Evolutionary conservation across 2,888 invertebrate genomes (phyloP).

Genomic region (Drosophila rubida): DNA sequence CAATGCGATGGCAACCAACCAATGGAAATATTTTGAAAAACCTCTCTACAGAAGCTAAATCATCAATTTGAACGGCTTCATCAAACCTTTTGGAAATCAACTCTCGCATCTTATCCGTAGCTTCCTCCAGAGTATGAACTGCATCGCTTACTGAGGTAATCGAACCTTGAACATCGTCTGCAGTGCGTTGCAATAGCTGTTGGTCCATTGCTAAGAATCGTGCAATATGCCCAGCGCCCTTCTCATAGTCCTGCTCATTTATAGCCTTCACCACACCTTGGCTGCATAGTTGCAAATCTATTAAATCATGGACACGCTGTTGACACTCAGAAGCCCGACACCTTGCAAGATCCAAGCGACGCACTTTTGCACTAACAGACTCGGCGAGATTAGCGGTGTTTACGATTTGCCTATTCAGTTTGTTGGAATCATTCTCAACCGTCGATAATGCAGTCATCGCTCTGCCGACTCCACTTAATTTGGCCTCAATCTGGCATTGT

Average conservation of each 20-base stretch:
- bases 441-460: constrained; percentile 92
- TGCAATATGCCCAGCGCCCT: constrained; percentile 97
- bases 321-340: constrained; percentile 97
- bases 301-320: constrained; percentile 96
- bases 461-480: constrained; percentile 92
- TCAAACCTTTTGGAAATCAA: constrained; percentile 92
- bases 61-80: constrained; percentile 94
- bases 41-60: constrained; percentile 95
- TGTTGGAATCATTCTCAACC: constrained; percentile 91
- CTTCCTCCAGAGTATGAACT: constrained; percentile 88
- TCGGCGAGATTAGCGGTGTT: constrained; percentile 95
- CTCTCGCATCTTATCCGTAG: constrained; percentile 88
- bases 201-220: constrained; percentile 97
- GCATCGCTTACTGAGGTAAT: constrained; percentile 85
- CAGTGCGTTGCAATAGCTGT: constrained; percentile 90
- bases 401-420: constrained; percentile 93
- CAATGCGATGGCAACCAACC: constrained; percentile 95
- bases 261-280: constrained; percentile 98
- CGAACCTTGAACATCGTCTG: constrained; percentile 89
- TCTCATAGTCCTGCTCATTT: constrained; percentile 97
- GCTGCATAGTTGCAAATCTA: constrained; percentile 97
- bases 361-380: constrained; percentile 97
- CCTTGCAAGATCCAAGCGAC: constrained; percentile 94
- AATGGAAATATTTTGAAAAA: constrained; percentile 99
- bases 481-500: constrained; percentile 91